Base-by-base conservation (phyloP, 2,113 vertebrate genomes). In the Speoplatyrhinus poulsoni region DNA sequence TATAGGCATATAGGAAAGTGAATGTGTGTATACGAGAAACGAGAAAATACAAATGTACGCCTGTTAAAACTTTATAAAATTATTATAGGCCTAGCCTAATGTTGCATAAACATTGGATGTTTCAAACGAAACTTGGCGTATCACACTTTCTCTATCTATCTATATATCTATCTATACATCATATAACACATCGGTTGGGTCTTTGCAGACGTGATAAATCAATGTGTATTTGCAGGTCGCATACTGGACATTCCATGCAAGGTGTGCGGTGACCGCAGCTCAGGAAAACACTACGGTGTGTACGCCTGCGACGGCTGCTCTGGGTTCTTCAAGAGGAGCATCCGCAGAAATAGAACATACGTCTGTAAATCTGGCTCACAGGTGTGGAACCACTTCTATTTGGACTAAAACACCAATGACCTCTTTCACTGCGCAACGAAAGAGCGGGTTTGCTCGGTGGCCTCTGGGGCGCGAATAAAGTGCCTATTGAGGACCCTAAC, bases 351-450 rank as follows among this genome's bases (percentile, higher is more conserved):
- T 74, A 90, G 98, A 84, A 98, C 96, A 0, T 99, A 99, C 52
- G 96, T 99, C 77, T 99, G 98, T 92, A 99, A 99, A 92, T 98
- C 98, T 49, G 97, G 97, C 84, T 98, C 96, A 68, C 98, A 99
- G 96, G 98, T 99, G 92, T 83, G 73, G 10, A 10, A n/a, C 4
- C 61, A 16, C 2, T 8, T 33, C 17, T 8, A 58, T 58, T 36
- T 9, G 9, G 3, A 57, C 10, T 19, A 17, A 56, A 17, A 33
- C 8, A 47, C 11, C 12, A 48, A 33, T 33, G 36, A 3, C 15
- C 52, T 10, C 47, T 74, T 80, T 78, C 80, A 76, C 74, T 60
- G 62, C 54, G 46, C 12, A 46, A 80, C 82, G 85, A 85, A 84
- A 81, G 82, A 67, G 10, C 68, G 15, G 59, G 46, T 70, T 70